A percentile compares a stretch with the other conserved stretches of the same genome.
Conservation (phyloP, 2,888 invertebrate genomes). For the Caenorhabditis wallacei region DNA sequence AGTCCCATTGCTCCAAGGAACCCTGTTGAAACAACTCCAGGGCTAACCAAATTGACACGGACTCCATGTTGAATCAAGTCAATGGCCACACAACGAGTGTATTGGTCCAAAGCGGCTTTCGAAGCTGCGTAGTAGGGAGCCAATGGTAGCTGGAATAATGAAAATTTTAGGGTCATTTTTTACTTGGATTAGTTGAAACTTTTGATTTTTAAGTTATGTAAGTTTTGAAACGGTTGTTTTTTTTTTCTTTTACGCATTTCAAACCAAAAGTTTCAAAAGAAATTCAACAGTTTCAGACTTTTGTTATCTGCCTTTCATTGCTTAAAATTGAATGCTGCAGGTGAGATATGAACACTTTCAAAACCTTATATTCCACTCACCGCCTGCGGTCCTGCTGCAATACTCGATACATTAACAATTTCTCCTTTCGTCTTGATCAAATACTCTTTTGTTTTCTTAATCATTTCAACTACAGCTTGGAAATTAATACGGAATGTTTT, state of each 20-base stretch:
- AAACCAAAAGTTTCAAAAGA: too few relatives aligned
- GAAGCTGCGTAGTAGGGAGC: slow-evolving; percentile 18
- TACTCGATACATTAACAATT: slow-evolving; percentile 59
- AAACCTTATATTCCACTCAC: too few relatives aligned
- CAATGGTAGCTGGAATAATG: slow-evolving; percentile 10
- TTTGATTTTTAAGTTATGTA: too few relatives aligned
- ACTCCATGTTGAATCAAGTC: slow-evolving; percentile 52
- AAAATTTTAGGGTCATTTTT: too few relatives aligned
- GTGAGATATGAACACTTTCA: too few relatives aligned
- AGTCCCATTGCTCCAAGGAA: slow-evolving; percentile 47
- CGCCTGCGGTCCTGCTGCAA: slow-evolving; percentile 49
- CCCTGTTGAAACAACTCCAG: slow-evolving; percentile 39
- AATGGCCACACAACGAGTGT: slow-evolving; percentile 21
- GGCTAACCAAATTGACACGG: slow-evolving; percentile 58
- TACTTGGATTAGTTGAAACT: too few relatives aligned
- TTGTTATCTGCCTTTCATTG: too few relatives aligned
- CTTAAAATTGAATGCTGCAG: too few relatives aligned
- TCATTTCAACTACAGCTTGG: slow-evolving; percentile 45
- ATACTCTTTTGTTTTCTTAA: slow-evolving; percentile 44
- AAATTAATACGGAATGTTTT: slow-evolving; percentile 41
- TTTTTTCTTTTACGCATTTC: too few relatives aligned
- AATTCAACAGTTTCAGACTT: too few relatives aligned
- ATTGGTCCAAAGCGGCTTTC: slow-evolving; percentile 25
- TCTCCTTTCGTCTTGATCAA: slow-evolving; percentile 51
- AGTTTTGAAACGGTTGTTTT: too few relatives aligned